Evolutionary conservation across 1,140 invertebrate genomes (phyloP), one percentile per base, ranked within the genome.

Genomic region (Drosophila parabipectinata): DNA sequence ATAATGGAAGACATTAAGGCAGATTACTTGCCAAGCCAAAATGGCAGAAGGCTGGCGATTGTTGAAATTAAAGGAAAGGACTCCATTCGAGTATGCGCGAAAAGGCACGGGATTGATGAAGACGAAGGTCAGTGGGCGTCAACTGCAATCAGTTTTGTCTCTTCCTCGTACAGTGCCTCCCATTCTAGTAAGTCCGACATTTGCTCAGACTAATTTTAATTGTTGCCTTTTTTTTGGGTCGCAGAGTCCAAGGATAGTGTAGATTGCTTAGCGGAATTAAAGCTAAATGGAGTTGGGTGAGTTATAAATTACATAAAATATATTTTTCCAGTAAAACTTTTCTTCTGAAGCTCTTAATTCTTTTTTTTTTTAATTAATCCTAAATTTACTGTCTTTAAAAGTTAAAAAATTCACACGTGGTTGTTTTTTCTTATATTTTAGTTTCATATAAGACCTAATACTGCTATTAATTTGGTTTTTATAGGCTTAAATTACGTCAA

Each of bases 1-100:
- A 78, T 81, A 87, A 71, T 61, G 61, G 59, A 75, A 72, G 28
- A 50, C 66, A 79, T 85, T 85, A 76, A 76, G 78, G 69, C 44
- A 75, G 78, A 87, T 87, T 85, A 75, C 63, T 71, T 68, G 67
- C 18, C 39, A 69, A 57, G 67, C 34, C 67, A 61, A 68, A 78
- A 56, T 57, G 56, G 44, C 58, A 45, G 44, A 39, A 26, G 56
- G 18, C 60, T 47, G 47, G 71, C 55, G 44, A 9, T 45, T 66
- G 64, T 56, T 39, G 51, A 39, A 51, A 34, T 54, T 57, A 41
- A 56, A 67, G 62, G 50, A 67, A 41, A 63, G 14, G 51, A 39
- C 18, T 37, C 26, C 14, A 5, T 32, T 68, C 69, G 30, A 47
- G 63, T 69, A 68, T 69, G 66, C 66, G 39, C 28, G 26, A 56